A percentile compares a stretch with the other conserved stretches of the same genome.
These are phyloP conservation scores for Condylura cristata DNA, from an alignment of 2,113 vertebrate species.

Conservation along the genomic window DNA sequence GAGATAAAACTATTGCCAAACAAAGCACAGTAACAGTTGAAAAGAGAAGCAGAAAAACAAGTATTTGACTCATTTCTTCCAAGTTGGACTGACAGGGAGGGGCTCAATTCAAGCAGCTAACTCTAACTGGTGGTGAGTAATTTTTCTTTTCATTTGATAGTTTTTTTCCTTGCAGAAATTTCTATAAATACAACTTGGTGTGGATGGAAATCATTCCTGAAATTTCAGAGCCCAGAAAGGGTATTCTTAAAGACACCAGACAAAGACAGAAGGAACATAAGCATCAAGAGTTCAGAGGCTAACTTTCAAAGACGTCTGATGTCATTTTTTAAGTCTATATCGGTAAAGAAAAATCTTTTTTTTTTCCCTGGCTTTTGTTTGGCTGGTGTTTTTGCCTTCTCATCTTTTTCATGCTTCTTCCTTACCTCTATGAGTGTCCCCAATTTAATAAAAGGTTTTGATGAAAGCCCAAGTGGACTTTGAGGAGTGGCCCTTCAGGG, in stretches of 20 bases:
- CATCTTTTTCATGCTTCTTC: slow-evolving; percentile 31
- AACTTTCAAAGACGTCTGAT: slow-evolving; percentile 83
- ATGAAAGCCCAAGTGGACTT: slow-evolving; percentile 64
- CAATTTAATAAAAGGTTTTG: slow-evolving; percentile 75
- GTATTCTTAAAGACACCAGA: slow-evolving; percentile 81
- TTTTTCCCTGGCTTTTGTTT: slow-evolving; percentile 85
- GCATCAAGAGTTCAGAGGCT: slow-evolving; percentile 80
- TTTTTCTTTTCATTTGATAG: slow-evolving; percentile 61
- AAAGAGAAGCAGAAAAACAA: slow-evolving; percentile 74
- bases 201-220: slow-evolving; percentile 65
- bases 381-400: slow-evolving; percentile 82
- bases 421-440: slow-evolving; percentile 71
- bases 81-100: slow-evolving; percentile 80
- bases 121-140: neutral
- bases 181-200: slow-evolving; percentile 56
- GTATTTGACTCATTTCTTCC: slow-evolving; percentile 80
- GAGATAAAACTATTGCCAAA: slow-evolving; percentile 68
- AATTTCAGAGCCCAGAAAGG: slow-evolving; percentile 76
- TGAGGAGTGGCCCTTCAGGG: slow-evolving; percentile 62
- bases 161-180: slow-evolving; percentile 7
- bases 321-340: slow-evolving; percentile 80
- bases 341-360: slow-evolving; percentile 81
- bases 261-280: slow-evolving; percentile 76
- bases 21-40: slow-evolving; percentile 68
- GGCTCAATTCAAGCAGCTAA: slow-evolving; percentile 78